Evolutionary conservation across 2,113 vertebrate species (phyloP).

Genomic region (Carlito syrichta): DNA sequence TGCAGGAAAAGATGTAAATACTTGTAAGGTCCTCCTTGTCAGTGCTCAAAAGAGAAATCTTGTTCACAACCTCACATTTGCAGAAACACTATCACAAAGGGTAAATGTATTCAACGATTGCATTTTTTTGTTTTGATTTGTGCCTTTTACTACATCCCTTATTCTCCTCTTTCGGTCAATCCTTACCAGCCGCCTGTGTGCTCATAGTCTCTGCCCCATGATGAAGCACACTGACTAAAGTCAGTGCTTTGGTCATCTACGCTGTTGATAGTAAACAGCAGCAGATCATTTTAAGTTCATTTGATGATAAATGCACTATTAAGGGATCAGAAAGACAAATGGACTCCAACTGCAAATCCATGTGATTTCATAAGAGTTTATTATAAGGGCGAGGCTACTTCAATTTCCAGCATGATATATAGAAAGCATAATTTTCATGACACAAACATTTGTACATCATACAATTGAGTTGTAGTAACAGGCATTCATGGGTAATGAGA

Average conservation of each 20-base stretch:
- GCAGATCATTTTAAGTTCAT: neutral
- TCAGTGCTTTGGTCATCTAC: neutral
- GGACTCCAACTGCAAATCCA: slow-evolving; percentile 6
- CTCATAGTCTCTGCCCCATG: neutral
- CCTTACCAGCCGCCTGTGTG: neutral
- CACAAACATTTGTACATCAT: slow-evolving; percentile 15
- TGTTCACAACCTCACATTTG: neutral
- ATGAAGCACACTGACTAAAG: neutral
- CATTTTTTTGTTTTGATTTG: neutral
- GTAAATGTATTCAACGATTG: neutral
- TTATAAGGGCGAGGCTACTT: slow-evolving; percentile 9
- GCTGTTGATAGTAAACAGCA: neutral
- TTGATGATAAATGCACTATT: neutral
- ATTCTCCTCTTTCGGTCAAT: neutral
- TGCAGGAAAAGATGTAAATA: neutral
- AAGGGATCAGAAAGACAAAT: slow-evolving; percentile 28
- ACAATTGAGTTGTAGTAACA: slow-evolving; percentile 16
- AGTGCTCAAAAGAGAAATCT: neutral
- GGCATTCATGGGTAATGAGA: slow-evolving; percentile 28
- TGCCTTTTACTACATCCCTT: neutral
- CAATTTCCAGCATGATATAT: slow-evolving; percentile 5
- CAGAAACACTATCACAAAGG: neutral
- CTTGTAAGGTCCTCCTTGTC: neutral
- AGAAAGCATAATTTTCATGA: slow-evolving; percentile 40
- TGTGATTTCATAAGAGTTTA: neutral